Evolutionary conservation across 2,797 vertebrate genomes (phyloP).

Genomic region (Melanotaenia parkinsoni): DNA sequence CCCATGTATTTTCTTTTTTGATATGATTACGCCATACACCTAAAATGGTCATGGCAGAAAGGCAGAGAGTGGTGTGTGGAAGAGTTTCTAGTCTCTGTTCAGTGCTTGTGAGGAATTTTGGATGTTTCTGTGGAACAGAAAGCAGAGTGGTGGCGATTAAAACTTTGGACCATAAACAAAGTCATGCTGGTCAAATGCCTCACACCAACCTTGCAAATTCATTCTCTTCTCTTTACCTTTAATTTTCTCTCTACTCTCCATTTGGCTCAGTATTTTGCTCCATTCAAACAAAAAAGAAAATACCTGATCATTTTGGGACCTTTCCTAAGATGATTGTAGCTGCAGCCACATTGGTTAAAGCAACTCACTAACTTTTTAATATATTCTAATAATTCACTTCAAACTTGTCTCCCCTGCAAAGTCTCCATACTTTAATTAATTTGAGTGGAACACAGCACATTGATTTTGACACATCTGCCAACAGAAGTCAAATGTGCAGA

Average conservation of each 20-base stretch:
- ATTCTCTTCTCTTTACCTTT: not conserved
- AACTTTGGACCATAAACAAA: constrained; percentile 74
- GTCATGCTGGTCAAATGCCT: constrained; percentile 41
- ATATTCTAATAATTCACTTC: not conserved
- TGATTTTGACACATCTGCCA: constrained; percentile 16
- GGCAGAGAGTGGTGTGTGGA: constrained; percentile 21
- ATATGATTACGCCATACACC: constrained; percentile 36
- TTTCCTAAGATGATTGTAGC: not conserved
- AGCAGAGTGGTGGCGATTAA: constrained; percentile 68
- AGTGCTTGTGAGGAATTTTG: constrained; percentile 73
- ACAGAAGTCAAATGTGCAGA: constrained; percentile 5
- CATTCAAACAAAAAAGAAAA: not conserved
- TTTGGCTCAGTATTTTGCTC: not conserved
- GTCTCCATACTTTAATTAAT: not conserved
- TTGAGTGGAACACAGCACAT: not conserved
- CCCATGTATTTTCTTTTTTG: constrained; percentile 19
- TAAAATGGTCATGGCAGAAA: constrained; percentile 50
- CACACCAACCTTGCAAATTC: constrained; percentile 25
- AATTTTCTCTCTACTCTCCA: not conserved
- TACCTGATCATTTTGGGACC: not conserved
- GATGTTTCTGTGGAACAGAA: constrained; percentile 62
- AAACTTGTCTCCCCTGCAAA: not conserved
- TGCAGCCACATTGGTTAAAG: not conserved
- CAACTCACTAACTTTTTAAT: not conserved
- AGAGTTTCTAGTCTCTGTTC: constrained; percentile 59